A percentile compares a stretch with the other conserved stretches of the same genome.
Evolutionary conservation across 2,888 invertebrate species (phyloP).

Genomic region (Mesochorus sp.): DNA sequence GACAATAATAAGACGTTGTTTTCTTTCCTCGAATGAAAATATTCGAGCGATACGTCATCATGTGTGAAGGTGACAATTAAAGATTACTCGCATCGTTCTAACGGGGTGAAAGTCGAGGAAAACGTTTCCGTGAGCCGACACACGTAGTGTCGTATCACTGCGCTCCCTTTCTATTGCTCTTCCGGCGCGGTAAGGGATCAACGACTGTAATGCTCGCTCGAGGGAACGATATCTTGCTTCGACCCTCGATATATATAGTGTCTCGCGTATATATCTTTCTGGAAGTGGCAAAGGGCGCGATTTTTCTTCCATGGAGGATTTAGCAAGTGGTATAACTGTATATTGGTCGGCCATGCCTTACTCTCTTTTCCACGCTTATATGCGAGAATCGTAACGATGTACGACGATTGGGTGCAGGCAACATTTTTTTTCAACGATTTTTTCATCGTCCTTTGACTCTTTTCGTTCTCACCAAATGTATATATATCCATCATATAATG

Average conservation of each 20-base stretch:
- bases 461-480: neutral
- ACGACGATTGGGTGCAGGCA: constrained; percentile 18
- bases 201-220: constrained; percentile 41
- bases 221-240: constrained; percentile 45
- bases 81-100: constrained; percentile 55
- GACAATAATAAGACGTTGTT: neutral
- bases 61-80: constrained; percentile 56
- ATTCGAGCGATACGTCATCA: constrained; percentile 37
- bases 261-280: constrained; percentile 24
- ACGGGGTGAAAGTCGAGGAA: constrained; percentile 36
- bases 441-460: neutral
- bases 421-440: constrained; percentile 4
- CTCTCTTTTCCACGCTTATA: neutral
- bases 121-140: constrained; percentile 50
- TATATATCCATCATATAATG: neutral
- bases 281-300: constrained; percentile 54
- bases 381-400: constrained; percentile 7
- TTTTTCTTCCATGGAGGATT: constrained; percentile 12
- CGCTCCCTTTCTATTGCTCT: neutral
- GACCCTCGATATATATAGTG: constrained; percentile 44
- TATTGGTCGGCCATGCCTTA: constrained; percentile 21
- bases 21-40: neutral
- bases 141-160: constrained; percentile 10
- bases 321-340: too few species aligned
- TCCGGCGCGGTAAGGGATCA: constrained; percentile 30